Base-by-base conservation (phyloP, 1,140 invertebrate genomes). In the Drosophila grimshawi region DNA sequence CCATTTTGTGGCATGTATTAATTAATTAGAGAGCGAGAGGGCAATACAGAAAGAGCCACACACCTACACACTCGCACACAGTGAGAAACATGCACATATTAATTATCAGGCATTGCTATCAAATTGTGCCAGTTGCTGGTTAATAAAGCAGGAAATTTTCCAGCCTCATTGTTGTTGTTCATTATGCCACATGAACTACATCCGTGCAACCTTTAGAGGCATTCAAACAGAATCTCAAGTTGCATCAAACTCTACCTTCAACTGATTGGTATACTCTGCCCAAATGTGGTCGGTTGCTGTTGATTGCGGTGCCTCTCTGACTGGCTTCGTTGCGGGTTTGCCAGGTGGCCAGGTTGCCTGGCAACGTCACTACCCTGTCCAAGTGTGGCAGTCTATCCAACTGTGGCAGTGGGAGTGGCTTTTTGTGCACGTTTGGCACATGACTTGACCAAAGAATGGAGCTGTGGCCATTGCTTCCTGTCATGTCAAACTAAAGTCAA, bases 11-110 rank as follows among this genome's bases (percentile, higher is more conserved):
- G 52, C 61, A 70, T 75, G 66, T 71, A 78, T 76, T 78, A 78
- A 74, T 80, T 86, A 86, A 88, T 86, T 77, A 78, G 53, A 30
- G 67, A 67, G 55, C 60, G 60, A 64, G 64, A 68, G 30, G 48
- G 55, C 55, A 3, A 67, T 8, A 59, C 63, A 66, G 4, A 11
- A 5, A 62, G n/a, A 8, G 27, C 6, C 59, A 0, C 43, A 5
- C 3, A 46, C 8, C 51, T 46, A 39, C 2, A 7, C 30, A 67
- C 27, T 5, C 5, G n/a, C 39, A 35, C 48, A 39, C 33, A 30
- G 27, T 29, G 5, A 32, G 41, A 33, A 33, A 43, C 5, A 65
- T 32, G 41, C 33, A 57, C 11, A 59, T 76, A 71, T 76, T 76
- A 65, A 71, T 71, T 76, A 76, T 56, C 49, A 41, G 39, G 46